A percentile compares a stretch with the other conserved stretches of the same genome.
Evolutionary conservation across 2,888 invertebrate species (phyloP).

Genomic region (Atethmia centrago): DNA sequence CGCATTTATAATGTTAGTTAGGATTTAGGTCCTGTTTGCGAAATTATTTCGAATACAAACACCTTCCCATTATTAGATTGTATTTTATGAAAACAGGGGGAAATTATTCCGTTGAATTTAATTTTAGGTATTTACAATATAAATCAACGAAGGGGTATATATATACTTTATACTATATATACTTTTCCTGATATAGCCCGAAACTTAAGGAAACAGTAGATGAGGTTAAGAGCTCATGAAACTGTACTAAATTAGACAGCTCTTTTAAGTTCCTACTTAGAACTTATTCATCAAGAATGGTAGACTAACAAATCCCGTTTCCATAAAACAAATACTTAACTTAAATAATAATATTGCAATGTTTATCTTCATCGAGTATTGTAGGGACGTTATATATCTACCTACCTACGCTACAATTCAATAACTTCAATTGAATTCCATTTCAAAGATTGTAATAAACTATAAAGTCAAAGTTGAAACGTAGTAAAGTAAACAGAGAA

Average conservation of each 20-base stretch:
- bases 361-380: constrained; percentile 7
- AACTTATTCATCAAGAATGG: background rate
- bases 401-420: background rate
- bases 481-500: constrained; percentile 29
- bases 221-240: background rate
- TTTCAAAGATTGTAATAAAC: constrained; percentile 21
- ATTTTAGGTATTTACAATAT: background rate
- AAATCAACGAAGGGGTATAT: background rate
- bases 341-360: too few species aligned
- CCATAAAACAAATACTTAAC: constrained; percentile 3
- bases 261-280: background rate
- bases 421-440: background rate
- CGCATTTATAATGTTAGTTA: constrained; percentile 13
- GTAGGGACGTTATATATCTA: background rate
- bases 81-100: background rate
- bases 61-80: background rate
- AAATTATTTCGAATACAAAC: constrained; percentile 8
- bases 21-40: background rate
- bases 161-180: too few species aligned
- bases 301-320: background rate
- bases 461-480: constrained; percentile 27
- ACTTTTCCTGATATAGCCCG: background rate
- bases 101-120: background rate
- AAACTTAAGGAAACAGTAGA: background rate
- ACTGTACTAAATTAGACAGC: constrained; percentile 10